Percentiles rank a stretch among this genome's conserved stretches.
Conservation (phyloP, 1,140 invertebrate species). For the Listronotus bonariensis region DNA sequence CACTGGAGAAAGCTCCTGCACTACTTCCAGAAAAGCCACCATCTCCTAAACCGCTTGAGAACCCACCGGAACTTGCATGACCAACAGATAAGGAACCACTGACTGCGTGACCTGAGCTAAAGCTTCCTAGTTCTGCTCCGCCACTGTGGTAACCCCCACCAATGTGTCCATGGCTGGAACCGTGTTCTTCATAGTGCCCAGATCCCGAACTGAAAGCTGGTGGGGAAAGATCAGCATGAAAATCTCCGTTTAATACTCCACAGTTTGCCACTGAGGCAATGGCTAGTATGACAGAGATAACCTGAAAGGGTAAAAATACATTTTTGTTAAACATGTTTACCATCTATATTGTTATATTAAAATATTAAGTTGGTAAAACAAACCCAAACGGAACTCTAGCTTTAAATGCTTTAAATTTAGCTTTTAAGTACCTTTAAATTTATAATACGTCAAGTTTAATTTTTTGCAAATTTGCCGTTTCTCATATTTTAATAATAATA, state of each 20-base stretch:
- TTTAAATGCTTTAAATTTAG: too few relatives aligned
- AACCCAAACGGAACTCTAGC: too few relatives aligned
- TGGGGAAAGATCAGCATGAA: slow-evolving; percentile 38
- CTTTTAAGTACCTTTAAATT: too few relatives aligned
- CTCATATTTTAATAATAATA: too few relatives aligned
- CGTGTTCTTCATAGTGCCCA: neutral
- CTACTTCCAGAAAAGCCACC: neutral
- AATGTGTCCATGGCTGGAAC: slow-evolving; percentile 13
- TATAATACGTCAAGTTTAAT: too few relatives aligned
- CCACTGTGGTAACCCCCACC: slow-evolving; percentile 1
- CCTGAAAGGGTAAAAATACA: slow-evolving; percentile 25
- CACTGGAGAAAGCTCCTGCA: neutral
- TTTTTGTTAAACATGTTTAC: too few relatives aligned
- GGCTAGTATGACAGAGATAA: slow-evolving; percentile 39
- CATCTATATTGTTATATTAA: too few relatives aligned
- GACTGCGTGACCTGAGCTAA: neutral
- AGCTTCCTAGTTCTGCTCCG: neutral
- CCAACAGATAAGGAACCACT: slow-evolving; percentile 5
- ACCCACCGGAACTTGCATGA: neutral
- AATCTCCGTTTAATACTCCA: slow-evolving; percentile 39
- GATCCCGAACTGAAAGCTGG: slow-evolving; percentile 31
- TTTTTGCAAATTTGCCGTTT: too few relatives aligned
- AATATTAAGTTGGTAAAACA: too few relatives aligned
- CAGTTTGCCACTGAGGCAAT: slow-evolving; percentile 37
- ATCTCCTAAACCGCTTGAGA: neutral